A percentile compares a stretch with the other conserved stretches of the same genome.
These are phyloP conservation scores for Heterodera carotae DNA, from an alignment of 1,140 invertebrate genomes.

Conservation along the genomic window DNA sequence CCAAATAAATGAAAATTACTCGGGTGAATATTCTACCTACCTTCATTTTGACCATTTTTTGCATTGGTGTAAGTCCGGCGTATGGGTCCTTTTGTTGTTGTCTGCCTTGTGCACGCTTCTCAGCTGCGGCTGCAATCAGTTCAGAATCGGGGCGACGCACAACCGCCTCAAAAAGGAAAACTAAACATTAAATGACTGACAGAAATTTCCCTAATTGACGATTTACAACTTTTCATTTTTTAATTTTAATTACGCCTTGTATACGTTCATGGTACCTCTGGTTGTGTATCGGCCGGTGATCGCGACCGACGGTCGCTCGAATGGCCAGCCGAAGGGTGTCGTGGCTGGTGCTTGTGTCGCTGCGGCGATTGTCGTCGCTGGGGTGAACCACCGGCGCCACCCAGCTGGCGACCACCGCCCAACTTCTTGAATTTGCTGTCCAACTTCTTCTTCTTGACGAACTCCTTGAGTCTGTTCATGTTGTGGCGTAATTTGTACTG, in stretches of 20 bases:
- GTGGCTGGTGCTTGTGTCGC: too few relatives aligned
- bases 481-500: too few relatives aligned
- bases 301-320: not conserved
- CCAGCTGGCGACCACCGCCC: slow-evolving; percentile 25
- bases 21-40: slow-evolving; percentile 17
- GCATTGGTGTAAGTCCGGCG: slow-evolving; percentile 25
- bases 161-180: slow-evolving; percentile 8
- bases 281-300: slow-evolving; percentile 2
- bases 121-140: slow-evolving; percentile 18
- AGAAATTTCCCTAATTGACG: too few relatives aligned
- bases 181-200: not conserved
- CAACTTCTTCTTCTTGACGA: slow-evolving; percentile 39
- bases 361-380: too few relatives aligned
- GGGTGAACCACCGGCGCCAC: not conserved
- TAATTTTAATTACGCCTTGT: not conserved
- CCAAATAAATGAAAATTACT: not conserved
- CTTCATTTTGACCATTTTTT: slow-evolving; percentile 38
- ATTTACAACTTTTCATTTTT: too few relatives aligned
- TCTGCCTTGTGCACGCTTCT: slow-evolving; percentile 6
- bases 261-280: not conserved
- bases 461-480: slow-evolving; percentile 46
- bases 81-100: slow-evolving; percentile 25
- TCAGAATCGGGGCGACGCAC: not conserved
- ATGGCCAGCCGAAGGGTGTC: too few relatives aligned
- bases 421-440: slow-evolving; percentile 35